Evolutionary conservation across 2,113 vertebrate genomes (phyloP), one percentile per base, ranked within the genome.

Genomic region (Embiotoca jacksoni): DNA sequence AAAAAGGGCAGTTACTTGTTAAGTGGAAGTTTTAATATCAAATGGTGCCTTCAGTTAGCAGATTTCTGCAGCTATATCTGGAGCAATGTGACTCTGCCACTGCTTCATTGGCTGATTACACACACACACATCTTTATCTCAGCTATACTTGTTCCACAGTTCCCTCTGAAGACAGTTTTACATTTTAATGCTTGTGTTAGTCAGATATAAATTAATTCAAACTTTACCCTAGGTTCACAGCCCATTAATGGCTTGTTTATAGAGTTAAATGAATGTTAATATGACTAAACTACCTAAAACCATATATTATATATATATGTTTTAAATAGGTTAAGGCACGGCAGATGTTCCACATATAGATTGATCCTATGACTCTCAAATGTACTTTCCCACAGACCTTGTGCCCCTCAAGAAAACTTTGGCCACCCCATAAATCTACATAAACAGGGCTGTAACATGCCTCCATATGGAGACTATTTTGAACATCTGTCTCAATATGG

Each of bases 21-120:
- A 53, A 83, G 49, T 82, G 60, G 64, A 56, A 63, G 56, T 85
- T 61, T 65, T 44, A 37, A 76, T 83, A 82, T 90, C 66, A 85
- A 65, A 76, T 62, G 50, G 6, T 56, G n/a, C 53, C 55, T 41
- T 65, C 8, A 41, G 52, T 61, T 67, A 41, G 59, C 44, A 23
- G 14, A 67, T 56, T 69, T 35, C 31, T 58, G 32, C 0, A 37
- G 60, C 80, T 92, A 85, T 88, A 84, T 86, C 32, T 72, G 80
- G 71, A 71, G 70, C 52, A 84, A 83, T 73, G 2, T 74, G 78
- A 87, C 71, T 57, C 70, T 16, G 23, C 15, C 15, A 41, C 65
- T 54, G 15, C 41, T 5, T 69, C 35, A 50, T 61, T 32, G 37
- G 10, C 58, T 3, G 7, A 30, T 47, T 30, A 50, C 72, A 79